Conservation (phyloP, 2,113 vertebrate genomes). For the Motacilla alba region DNA sequence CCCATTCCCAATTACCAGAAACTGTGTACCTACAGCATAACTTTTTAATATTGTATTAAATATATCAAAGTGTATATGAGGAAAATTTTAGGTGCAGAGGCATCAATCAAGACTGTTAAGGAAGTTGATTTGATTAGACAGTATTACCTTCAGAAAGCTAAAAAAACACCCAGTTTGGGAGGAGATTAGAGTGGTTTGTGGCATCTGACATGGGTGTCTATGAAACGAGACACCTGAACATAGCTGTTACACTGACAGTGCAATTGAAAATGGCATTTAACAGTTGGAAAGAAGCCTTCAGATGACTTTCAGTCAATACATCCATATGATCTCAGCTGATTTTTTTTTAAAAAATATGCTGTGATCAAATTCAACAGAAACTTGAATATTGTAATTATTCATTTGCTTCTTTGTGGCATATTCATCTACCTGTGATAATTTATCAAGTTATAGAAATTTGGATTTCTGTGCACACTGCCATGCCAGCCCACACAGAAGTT, state of each 20-base stretch:
- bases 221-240: not conserved
- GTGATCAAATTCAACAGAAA: not conserved
- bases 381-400: not conserved
- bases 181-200: not conserved
- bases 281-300: not conserved
- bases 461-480: not conserved
- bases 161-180: not conserved
- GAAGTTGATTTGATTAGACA: not conserved
- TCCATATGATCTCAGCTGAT: not conserved
- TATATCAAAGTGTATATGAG: not conserved
- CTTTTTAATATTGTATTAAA: not conserved
- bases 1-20: not conserved
- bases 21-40: not conserved
- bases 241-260: not conserved
- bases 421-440: not conserved
- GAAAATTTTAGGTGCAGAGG: not conserved
- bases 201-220: not conserved
- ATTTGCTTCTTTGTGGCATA: not conserved
- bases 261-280: slow-evolving; percentile 3
- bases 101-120: not conserved
- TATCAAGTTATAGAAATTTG: not conserved
- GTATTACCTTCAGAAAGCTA: not conserved
- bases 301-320: not conserved
- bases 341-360: not conserved
- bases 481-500: not conserved